Evolutionary conservation across 1,140 invertebrate genomes (phyloP).

Genomic region (Ooceraea biroi): DNA sequence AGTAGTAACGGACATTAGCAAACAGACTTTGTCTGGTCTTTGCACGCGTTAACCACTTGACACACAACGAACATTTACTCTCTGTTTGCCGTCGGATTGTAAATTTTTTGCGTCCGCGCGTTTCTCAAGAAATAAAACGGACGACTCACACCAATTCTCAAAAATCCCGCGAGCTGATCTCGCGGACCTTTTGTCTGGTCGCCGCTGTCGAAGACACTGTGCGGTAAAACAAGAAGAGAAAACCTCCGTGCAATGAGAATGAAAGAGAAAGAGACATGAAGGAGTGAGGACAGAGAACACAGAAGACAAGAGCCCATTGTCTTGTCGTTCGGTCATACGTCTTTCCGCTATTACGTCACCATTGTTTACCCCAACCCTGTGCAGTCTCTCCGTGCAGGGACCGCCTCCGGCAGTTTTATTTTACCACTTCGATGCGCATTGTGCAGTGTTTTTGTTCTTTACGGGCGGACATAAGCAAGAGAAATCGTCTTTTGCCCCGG

Average conservation of each 20-base stretch:
- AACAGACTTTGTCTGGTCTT: constrained; percentile 10
- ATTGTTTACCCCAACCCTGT: constrained; percentile 76
- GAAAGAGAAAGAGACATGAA: constrained; percentile 50
- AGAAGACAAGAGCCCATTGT: constrained; percentile 78
- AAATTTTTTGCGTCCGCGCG: constrained; percentile 25
- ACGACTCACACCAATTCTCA: constrained; percentile 44
- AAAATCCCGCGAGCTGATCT: constrained; percentile 64
- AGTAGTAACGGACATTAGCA: constrained; percentile 28
- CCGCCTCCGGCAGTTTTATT: constrained; percentile 67
- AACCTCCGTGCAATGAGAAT: constrained; percentile 40
- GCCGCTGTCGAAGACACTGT: constrained; percentile 55
- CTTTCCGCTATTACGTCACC: constrained; percentile 78
- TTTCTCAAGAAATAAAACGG: constrained; percentile 55
- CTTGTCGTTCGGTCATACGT: constrained; percentile 76
- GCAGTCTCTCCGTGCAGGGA: constrained; percentile 37
- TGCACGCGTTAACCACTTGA: constrained; percentile 27
- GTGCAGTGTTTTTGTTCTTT: constrained; percentile 59
- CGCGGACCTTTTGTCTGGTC: constrained; percentile 67
- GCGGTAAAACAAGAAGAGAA: constrained; percentile 64
- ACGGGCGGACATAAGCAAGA: constrained; percentile 27
- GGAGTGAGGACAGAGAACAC: constrained; percentile 61
- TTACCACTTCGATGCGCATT: constrained; percentile 69
- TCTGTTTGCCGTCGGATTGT: constrained; percentile 16
- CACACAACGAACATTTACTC: constrained; percentile 25
- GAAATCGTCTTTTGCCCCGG: constrained; percentile 37